A percentile compares a stretch with the other conserved stretches of the same genome.
Conservation (phyloP, 2,888 invertebrate species). For the Campopleginae sp. region DNA sequence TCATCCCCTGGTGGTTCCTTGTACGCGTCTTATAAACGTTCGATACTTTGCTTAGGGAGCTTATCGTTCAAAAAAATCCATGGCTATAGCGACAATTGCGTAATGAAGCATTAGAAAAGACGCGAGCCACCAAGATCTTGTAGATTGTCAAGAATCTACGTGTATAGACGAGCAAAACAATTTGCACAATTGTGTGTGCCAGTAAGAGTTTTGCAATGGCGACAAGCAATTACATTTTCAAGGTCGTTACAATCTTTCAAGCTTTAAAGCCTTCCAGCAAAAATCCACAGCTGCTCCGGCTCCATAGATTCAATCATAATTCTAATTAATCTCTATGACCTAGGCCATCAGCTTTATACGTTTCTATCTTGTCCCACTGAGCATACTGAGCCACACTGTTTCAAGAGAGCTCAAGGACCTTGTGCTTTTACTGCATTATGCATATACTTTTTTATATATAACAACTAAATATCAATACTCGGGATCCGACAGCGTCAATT, state of each 20-base stretch:
- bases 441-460: slow-evolving; percentile 13
- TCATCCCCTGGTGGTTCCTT: neutral
- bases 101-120: slow-evolving; percentile 64
- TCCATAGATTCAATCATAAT: slow-evolving; percentile 58
- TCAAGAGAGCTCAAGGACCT: neutral
- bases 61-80: slow-evolving; percentile 4
- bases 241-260: slow-evolving; percentile 39
- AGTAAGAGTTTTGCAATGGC: slow-evolving; percentile 34
- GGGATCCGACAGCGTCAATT: neutral
- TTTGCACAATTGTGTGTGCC: slow-evolving; percentile 38
- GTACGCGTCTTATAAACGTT: neutral
- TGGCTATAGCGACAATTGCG: slow-evolving; percentile 35
- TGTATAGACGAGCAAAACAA: slow-evolving; percentile 18
- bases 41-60: slow-evolving; percentile 8
- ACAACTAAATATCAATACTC: slow-evolving; percentile 40
- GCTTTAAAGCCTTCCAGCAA: neutral
- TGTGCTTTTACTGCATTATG: neutral
- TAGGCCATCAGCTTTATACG: slow-evolving; percentile 4
- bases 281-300: slow-evolving; percentile 17
- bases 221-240: slow-evolving; percentile 56
- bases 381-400: neutral
- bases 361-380: slow-evolving; percentile 33
- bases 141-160: neutral
- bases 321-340: slow-evolving; percentile 62
- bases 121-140: slow-evolving; percentile 8